Evolutionary conservation across 1,140 invertebrate species (phyloP).

Genomic region (Ceratina japonica): DNA sequence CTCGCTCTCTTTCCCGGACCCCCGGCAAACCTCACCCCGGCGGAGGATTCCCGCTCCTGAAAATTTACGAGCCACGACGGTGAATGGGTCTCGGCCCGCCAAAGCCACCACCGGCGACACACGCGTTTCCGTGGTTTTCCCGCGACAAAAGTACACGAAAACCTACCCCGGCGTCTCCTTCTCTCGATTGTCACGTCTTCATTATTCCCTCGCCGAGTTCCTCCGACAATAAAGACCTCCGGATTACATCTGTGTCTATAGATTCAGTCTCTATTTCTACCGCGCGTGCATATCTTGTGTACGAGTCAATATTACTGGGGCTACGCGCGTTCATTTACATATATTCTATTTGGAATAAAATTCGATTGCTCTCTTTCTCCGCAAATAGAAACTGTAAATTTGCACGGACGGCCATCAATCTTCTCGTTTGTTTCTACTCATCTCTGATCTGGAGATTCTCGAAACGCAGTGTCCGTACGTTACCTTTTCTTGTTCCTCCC

Average conservation of each 20-base stretch:
- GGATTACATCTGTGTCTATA: too few species aligned
- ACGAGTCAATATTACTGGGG: too few species aligned
- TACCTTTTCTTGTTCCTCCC: not conserved
- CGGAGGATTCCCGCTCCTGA: constrained; percentile 64
- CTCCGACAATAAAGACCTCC: too few species aligned
- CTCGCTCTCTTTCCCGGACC: constrained; percentile 56
- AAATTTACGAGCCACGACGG: constrained; percentile 66
- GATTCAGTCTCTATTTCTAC: too few species aligned
- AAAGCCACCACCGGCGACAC: constrained; percentile 35
- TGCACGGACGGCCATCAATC: too few species aligned
- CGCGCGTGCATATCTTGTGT: too few species aligned
- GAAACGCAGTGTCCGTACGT: not conserved
- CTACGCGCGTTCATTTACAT: too few species aligned
- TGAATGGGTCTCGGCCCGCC: constrained; percentile 56
- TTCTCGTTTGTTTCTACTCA: too few species aligned
- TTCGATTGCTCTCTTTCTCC: too few species aligned
- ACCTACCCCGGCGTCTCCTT: constrained; percentile 29
- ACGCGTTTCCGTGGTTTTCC: constrained; percentile 58
- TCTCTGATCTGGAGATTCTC: not conserved
- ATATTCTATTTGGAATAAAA: too few species aligned
- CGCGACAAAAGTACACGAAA: constrained; percentile 57
- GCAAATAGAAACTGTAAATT: too few species aligned
- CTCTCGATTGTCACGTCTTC: constrained; percentile 22
- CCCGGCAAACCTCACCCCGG: constrained; percentile 57
- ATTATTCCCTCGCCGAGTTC: not conserved